A percentile compares a stretch with the other conserved stretches of the same genome.
Conservation (phyloP, 2,113 vertebrate genomes). For the Myrmecophaga tridactyla region DNA sequence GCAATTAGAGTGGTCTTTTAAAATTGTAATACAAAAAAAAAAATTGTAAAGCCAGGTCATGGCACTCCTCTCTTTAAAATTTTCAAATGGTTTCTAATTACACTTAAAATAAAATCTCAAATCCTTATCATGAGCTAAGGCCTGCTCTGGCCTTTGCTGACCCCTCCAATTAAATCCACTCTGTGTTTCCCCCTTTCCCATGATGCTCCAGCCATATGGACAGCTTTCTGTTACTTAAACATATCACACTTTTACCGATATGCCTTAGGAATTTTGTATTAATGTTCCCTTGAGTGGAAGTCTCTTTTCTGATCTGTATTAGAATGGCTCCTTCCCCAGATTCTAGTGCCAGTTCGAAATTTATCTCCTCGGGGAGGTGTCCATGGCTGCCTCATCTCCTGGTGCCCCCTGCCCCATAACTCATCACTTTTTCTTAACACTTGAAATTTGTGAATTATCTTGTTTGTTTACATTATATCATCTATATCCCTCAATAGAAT, state of each 20-base stretch:
- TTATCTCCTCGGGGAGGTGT: too few species aligned
- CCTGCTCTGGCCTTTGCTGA: neutral
- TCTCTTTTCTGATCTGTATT: neutral
- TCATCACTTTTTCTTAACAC: neutral
- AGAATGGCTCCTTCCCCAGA: neutral
- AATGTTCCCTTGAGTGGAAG: neutral
- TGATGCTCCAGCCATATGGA: neutral
- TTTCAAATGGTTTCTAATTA: neutral
- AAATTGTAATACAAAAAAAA: neutral
- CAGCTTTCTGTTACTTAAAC: neutral
- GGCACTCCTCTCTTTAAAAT: neutral
- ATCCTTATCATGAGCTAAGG: neutral
- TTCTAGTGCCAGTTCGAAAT: neutral
- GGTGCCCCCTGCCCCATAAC: neutral
- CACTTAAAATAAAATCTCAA: neutral
- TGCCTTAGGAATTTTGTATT: neutral
- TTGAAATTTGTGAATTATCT: neutral
- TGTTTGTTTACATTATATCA: neutral
- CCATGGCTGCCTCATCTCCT: neutral
- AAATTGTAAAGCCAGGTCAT: neutral
- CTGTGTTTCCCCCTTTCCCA: neutral
- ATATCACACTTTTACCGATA: neutral
- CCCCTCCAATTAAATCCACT: neutral
- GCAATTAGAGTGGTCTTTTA: neutral
- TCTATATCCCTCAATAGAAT: neutral